Evolutionary conservation across 2,888 invertebrate genomes (phyloP).

Genomic region (Oligia latruncula): DNA sequence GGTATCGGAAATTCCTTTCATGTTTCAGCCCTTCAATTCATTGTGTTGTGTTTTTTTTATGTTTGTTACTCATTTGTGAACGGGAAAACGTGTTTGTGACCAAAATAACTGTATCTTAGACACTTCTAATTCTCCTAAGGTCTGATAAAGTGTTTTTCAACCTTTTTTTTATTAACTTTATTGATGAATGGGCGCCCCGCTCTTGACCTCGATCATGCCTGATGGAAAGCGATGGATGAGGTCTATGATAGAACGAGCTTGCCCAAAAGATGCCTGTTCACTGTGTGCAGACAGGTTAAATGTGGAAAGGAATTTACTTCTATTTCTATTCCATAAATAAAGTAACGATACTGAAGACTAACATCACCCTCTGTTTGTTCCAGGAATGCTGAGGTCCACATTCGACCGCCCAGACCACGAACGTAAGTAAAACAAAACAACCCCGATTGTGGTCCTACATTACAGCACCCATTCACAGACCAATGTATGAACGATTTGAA

Average conservation of each 20-base stretch:
- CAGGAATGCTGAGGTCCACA: conserved; percentile 89
- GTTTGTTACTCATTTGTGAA: conserved; percentile 1
- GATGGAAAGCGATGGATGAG: neutral
- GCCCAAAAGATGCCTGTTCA: neutral
- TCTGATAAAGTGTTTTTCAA: neutral
- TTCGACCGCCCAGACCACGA: conserved; percentile 89
- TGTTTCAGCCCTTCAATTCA: conserved; percentile 25
- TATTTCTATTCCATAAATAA: neutral
- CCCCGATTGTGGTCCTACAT: conserved; percentile 24
- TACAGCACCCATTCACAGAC: conserved; percentile 43
- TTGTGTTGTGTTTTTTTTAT: neutral
- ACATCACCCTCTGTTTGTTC: conserved; percentile 59
- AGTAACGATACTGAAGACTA: conserved; percentile 9
- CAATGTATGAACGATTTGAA: conserved; percentile 45
- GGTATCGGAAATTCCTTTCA: conserved; percentile 21
- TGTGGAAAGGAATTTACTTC: neutral
- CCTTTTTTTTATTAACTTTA: neutral
- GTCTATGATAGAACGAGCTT: neutral
- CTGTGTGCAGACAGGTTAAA: neutral
- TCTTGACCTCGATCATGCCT: neutral
- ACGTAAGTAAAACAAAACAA: conserved; percentile 80
- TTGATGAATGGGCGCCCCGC: neutral
- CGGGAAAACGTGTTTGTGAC: neutral
- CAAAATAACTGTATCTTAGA: neutral
- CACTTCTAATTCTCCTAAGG: neutral